phyloP scores from a whole-genome alignment of 1,140 invertebrate species.

The Drosophila neocordata region DNA sequence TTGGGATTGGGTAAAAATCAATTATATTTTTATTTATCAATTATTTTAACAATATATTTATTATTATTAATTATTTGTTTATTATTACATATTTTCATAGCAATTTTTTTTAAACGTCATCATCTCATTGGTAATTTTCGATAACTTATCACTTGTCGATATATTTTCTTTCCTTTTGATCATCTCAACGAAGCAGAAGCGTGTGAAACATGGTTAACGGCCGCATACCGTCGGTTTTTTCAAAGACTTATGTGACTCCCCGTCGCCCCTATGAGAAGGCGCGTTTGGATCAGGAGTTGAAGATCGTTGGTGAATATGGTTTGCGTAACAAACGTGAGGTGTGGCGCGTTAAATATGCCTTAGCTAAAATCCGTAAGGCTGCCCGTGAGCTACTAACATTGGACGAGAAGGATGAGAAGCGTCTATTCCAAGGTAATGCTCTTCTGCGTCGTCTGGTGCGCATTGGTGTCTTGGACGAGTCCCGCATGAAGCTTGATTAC shows the following conservation, averaged over 20 bases:
- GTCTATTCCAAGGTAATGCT: slow-evolving; percentile 99
- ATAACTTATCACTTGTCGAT: neutral
- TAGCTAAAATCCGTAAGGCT: slow-evolving; percentile 99
- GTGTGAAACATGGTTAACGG: slow-evolving; percentile 91
- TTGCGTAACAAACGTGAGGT: slow-evolving; percentile 99
- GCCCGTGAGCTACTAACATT: slow-evolving; percentile 98
- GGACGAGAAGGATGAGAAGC: slow-evolving; percentile 98
- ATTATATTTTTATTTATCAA: too few species aligned
- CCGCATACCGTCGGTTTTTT: slow-evolving; percentile 96
- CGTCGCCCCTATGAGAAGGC: slow-evolving; percentile 99
- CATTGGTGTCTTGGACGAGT: slow-evolving; percentile 98
- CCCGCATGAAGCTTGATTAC: slow-evolving; percentile 99
- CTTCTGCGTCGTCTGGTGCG: slow-evolving; percentile 97
- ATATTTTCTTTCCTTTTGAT: slow-evolving; percentile 5
- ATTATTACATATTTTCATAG: too few species aligned
- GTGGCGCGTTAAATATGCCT: slow-evolving; percentile 98
- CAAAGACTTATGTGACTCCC: slow-evolving; percentile 99
- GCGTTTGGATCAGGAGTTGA: slow-evolving; percentile 99
- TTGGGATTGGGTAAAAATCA: too few species aligned
- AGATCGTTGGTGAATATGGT: slow-evolving; percentile 99
- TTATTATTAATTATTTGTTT: too few species aligned
- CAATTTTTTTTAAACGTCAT: too few species aligned
- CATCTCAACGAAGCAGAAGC: neutral
- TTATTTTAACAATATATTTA: too few species aligned
- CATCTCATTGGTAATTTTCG: too few species aligned